Conservation (phyloP, 2,888 invertebrate species). For the Drosophila seclusa region DNA sequence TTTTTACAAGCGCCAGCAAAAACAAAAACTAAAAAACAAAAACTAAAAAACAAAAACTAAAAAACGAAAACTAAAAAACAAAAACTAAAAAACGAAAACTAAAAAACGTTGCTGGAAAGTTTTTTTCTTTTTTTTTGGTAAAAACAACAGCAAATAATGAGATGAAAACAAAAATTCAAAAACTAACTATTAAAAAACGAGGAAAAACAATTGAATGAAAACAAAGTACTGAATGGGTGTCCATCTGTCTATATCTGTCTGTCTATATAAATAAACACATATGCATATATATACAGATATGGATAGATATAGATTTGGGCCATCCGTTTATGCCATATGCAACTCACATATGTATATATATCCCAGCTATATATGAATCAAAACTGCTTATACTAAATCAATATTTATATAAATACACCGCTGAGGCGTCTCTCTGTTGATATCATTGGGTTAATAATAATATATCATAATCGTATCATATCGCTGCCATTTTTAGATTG, state of each 20-base stretch:
- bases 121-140: slow-evolving; percentile 23
- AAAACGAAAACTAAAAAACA: slow-evolving; percentile 3
- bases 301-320: background rate
- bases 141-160: slow-evolving; percentile 1
- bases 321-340: slow-evolving; percentile 2
- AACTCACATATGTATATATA: background rate
- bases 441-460: slow-evolving; percentile 3
- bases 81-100: background rate
- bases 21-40: background rate
- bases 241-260: background rate
- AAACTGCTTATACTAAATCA: background rate
- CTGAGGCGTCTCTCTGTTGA: background rate
- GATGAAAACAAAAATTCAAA: background rate
- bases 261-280: background rate
- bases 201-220: background rate
- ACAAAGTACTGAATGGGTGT: background rate
- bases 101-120: slow-evolving; percentile 33
- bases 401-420: background rate
- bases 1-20: slow-evolving; percentile 19
- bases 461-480: slow-evolving; percentile 17
- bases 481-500: background rate
- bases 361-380: slow-evolving; percentile 1
- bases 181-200: slow-evolving; percentile 12
- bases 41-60: background rate
- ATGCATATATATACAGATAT: background rate